phyloP scores from a whole-genome alignment of 1,140 invertebrate genomes.

The Hyles vespertilio region DNA sequence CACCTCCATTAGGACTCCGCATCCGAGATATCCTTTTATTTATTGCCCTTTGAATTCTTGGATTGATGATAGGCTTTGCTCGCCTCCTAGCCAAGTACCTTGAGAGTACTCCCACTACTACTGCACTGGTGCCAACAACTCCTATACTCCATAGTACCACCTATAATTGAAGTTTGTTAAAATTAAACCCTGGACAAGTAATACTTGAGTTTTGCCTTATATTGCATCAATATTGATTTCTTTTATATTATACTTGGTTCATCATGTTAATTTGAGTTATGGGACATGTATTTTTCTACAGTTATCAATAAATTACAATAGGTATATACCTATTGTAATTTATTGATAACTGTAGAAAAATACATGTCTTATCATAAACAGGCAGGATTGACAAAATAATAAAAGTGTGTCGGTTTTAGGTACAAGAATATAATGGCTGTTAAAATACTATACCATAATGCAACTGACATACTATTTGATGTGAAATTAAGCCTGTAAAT shows the following conservation, averaged over 20 bases:
- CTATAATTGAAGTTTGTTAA: conserved; percentile 33
- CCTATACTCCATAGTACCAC: conserved; percentile 72
- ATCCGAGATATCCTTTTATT: conserved; percentile 76
- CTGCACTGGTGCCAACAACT: conserved; percentile 75
- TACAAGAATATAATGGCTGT: not conserved
- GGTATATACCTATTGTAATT: no score
- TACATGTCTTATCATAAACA: no score
- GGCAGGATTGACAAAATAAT: no score
- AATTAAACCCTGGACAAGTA: not conserved
- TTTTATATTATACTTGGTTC: no score
- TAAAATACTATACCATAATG: no score
- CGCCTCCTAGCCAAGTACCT: conserved; percentile 78
- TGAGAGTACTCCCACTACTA: conserved; percentile 78
- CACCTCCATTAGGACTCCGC: conserved; percentile 80
- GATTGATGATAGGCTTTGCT: conserved; percentile 70
- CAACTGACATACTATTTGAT: no score
- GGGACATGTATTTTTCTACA: no score
- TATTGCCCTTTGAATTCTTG: conserved; percentile 73
- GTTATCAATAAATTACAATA: no score
- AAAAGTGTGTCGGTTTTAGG: not conserved
- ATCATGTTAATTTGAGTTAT: no score
- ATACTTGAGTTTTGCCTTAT: no score
- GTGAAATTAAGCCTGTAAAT: not conserved
- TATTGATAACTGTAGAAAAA: no score
- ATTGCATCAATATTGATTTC: no score